These are phyloP conservation scores for Drosophila willistoni DNA, from an alignment of 1,140 invertebrate genomes.

Conservation along the genomic window DNA sequence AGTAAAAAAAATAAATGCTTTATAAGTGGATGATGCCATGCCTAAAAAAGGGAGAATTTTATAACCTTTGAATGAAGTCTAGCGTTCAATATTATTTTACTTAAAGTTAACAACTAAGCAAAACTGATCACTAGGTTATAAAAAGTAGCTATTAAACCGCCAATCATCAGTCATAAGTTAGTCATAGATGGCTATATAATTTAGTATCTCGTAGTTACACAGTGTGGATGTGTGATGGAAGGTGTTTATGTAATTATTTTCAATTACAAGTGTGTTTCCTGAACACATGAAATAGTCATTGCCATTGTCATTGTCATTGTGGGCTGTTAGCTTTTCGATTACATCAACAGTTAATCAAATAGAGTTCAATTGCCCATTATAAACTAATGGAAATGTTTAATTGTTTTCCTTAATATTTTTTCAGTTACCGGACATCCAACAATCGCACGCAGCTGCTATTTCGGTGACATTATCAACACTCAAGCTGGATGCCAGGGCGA, in stretches of 20 bases:
- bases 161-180: neutral
- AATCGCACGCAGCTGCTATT: conserved; percentile 71
- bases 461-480: conserved; percentile 59
- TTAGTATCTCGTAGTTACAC: neutral
- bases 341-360: neutral
- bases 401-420: neutral
- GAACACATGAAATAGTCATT: neutral
- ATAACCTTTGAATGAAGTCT: too few species aligned
- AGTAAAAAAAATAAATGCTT: neutral
- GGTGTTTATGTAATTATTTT: conserved; percentile 3
- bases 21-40: conserved; percentile 1
- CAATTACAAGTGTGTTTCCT: neutral
- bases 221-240: neutral
- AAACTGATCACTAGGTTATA: neutral
- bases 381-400: neutral
- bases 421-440: conserved; percentile 52
- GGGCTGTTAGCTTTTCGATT: conserved; percentile 18
- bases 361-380: neutral
- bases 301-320: neutral
- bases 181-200: neutral
- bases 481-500: conserved; percentile 60
- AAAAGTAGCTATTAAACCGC: neutral
- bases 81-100: neutral
- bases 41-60: neutral
- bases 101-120: neutral